Evolutionary conservation across 2,797 vertebrate species (phyloP).

Genomic region (Crypturellus tataupa): DNA sequence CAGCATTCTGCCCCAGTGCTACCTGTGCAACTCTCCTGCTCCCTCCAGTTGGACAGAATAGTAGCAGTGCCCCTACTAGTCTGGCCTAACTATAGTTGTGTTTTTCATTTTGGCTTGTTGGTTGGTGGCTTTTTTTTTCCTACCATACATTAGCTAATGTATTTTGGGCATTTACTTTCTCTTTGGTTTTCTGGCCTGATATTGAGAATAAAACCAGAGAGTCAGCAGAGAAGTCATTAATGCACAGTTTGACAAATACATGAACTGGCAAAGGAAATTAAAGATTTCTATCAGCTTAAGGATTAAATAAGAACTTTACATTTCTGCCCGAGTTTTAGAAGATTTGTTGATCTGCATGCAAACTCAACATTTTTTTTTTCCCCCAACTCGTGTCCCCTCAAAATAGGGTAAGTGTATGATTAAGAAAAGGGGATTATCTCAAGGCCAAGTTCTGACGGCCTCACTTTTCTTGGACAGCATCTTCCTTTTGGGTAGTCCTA

Average conservation of each 20-base stretch:
- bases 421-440: background rate
- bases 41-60: background rate
- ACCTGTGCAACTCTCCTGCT: background rate
- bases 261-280: background rate
- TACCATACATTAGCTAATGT: background rate
- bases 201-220: background rate
- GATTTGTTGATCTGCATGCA: background rate
- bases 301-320: background rate
- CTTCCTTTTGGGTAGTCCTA: conserved; percentile 7
- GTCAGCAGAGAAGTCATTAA: background rate
- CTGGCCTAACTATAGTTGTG: background rate
- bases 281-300: background rate
- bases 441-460: background rate
- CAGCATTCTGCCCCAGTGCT: conserved; percentile 13
- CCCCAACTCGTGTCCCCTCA: background rate
- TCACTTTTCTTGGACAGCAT: background rate
- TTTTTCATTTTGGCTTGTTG: background rate
- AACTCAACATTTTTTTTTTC: background rate
- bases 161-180: conserved; percentile 8
- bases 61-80: background rate
- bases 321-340: background rate
- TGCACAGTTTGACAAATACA: background rate
- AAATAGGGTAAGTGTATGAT: background rate
- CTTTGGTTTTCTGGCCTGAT: background rate
- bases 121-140: background rate